A percentile compares a stretch with the other conserved stretches of the same genome.
Conservation (phyloP, 1,140 invertebrate genomes). For the Atta texana region DNA sequence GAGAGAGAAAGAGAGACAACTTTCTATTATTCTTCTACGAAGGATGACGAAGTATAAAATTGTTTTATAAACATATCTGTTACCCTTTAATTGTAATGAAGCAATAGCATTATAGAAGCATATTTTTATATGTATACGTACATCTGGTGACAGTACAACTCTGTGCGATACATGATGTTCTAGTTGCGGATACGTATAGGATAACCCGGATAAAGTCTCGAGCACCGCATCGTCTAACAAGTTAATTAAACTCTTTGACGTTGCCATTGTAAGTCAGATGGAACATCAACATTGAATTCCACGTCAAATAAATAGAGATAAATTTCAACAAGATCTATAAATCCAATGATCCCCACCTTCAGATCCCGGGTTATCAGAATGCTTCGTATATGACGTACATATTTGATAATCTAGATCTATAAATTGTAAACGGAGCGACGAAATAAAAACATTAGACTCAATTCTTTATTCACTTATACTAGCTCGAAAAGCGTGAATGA, state of each 20-base stretch:
- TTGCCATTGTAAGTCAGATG: background rate
- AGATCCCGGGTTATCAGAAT: slow-evolving; percentile 21
- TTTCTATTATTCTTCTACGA: background rate
- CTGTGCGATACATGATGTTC: slow-evolving; percentile 88
- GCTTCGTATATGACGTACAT: background rate
- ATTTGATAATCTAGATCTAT: slow-evolving; percentile 14
- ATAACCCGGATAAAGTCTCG: slow-evolving; percentile 90
- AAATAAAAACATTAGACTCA: background rate
- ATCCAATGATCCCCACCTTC: background rate
- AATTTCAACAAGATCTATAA: background rate
- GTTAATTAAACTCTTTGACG: slow-evolving; percentile 89
- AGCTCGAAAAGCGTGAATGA: background rate
- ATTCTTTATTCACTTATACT: background rate
- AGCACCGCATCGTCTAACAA: slow-evolving; percentile 88
- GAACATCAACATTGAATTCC: background rate
- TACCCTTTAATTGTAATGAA: background rate
- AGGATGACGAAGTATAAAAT: background rate
- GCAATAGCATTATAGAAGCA: background rate
- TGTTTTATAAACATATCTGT: background rate
- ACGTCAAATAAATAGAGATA: background rate
- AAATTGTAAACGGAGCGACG: background rate
- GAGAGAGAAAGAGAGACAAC: background rate
- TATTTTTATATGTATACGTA: slow-evolving; percentile 70
- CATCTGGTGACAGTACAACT: slow-evolving; percentile 87
- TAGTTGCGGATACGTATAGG: slow-evolving; percentile 88